Evolutionary conservation across 1,140 invertebrate genomes (phyloP).

Genomic region (Cydia splendana): DNA sequence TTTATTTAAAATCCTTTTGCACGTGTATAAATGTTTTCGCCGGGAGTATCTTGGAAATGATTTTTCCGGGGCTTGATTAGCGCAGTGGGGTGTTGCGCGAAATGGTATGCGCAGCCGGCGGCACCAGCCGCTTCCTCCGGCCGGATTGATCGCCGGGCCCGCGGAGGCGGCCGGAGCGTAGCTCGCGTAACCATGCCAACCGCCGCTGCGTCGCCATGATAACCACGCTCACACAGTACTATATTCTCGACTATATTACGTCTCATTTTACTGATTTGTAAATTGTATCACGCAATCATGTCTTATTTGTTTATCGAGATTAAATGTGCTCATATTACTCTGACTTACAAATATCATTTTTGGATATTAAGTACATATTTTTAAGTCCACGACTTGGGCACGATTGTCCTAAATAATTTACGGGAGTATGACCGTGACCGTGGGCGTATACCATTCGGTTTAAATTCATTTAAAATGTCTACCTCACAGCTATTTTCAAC

Average conservation of each 20-base stretch:
- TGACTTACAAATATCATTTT: background rate
- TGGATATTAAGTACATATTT: constrained; percentile 31
- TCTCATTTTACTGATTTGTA: background rate
- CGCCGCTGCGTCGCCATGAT: constrained; percentile 63
- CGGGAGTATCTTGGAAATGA: background rate
- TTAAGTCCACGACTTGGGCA: background rate
- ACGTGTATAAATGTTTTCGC: background rate
- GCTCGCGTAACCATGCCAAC: constrained; percentile 60
- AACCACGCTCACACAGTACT: constrained; percentile 50
- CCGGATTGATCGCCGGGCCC: constrained; percentile 58
- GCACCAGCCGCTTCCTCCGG: constrained; percentile 55
- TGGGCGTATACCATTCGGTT: background rate
- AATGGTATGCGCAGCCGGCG: constrained; percentile 38
- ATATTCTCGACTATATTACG: constrained; percentile 32
- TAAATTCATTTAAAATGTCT: background rate
- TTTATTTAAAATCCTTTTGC: background rate
- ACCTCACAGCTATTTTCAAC: background rate
- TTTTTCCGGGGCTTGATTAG: constrained; percentile 32
- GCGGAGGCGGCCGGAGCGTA: constrained; percentile 51
- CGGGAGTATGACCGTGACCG: background rate
- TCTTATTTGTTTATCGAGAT: constrained; percentile 16
- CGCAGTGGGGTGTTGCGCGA: constrained; percentile 32
- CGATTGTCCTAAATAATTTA: background rate
- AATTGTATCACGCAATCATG: constrained; percentile 19
- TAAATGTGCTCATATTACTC: constrained; percentile 6